Percentiles rank a stretch among this genome's conserved stretches.
These are phyloP conservation scores for Cyclura pinguis DNA, from an alignment of 2,797 vertebrate species.

Conservation along the genomic window DNA sequence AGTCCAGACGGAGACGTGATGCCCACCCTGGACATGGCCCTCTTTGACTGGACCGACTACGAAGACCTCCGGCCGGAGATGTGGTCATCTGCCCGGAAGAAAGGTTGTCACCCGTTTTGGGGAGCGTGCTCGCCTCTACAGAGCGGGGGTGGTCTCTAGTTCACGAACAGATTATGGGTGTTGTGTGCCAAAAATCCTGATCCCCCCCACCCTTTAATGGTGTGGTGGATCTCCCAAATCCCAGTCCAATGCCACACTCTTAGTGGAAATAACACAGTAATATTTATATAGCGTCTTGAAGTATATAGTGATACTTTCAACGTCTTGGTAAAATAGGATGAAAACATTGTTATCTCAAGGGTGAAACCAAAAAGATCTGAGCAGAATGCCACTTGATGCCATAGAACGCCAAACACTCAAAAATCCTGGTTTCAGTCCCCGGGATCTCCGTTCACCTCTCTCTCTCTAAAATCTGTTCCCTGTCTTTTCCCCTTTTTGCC, in stretches of 20 bases:
- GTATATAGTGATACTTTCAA: background rate
- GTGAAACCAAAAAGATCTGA: background rate
- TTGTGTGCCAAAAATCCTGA: no score
- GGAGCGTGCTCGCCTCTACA: no score
- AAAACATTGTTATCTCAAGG: background rate
- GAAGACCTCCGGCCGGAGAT: conserved; percentile 94
- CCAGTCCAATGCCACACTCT: background rate
- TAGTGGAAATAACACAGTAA: background rate
- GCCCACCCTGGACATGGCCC: conserved; percentile 95
- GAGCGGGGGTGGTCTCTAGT: no score
- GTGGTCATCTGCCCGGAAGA: conserved; percentile 91
- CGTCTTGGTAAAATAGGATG: background rate
- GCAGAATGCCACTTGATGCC: background rate
- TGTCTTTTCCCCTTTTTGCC: no score
- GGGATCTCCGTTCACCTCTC: no score
- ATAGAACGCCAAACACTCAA: no score
- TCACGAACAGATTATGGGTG: no score
- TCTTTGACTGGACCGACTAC: conserved; percentile 98
- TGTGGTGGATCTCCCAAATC: background rate
- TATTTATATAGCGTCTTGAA: no score
- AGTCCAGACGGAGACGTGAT: conserved; percentile 90
- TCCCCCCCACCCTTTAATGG: no score
- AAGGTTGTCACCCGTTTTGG: conserved; percentile 79
- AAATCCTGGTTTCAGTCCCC: no score
- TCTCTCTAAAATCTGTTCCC: no score